These are phyloP conservation scores for Drosophila mercatorum DNA, from an alignment of 2,888 invertebrate species.

Conservation along the genomic window DNA sequence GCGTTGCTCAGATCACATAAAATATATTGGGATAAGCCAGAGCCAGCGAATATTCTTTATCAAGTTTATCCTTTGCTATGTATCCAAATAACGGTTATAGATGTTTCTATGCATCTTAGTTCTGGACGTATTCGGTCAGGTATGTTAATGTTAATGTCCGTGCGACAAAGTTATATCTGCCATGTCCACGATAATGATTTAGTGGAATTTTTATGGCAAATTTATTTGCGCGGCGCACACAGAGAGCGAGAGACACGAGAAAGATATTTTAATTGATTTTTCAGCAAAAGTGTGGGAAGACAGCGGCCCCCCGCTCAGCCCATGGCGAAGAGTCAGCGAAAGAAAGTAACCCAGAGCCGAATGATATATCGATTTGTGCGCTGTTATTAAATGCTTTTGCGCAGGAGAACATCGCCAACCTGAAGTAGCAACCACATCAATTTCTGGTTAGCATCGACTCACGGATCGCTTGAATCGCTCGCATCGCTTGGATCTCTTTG, in stretches of 20 bases:
- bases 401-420: conserved; percentile 59
- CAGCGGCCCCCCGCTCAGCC: conserved; percentile 16
- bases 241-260: conserved; percentile 38
- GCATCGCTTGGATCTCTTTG: conserved; percentile 46
- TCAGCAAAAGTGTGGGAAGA: conserved; percentile 74
- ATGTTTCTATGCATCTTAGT: conserved; percentile 42
- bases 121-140: conserved; percentile 38
- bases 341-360: conserved; percentile 71
- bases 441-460: conserved; percentile 68
- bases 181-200: conserved; percentile 64
- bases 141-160: conserved; percentile 73
- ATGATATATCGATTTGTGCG: conserved; percentile 78
- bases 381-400: conserved; percentile 78
- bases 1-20: neutral
- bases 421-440: conserved; percentile 75
- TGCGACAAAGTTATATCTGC: conserved; percentile 60
- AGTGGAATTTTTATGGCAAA: conserved; percentile 79
- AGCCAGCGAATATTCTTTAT: neutral
- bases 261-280: conserved; percentile 80
- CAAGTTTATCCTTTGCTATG: no score
- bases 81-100: conserved; percentile 38
- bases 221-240: conserved; percentile 60
- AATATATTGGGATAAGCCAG: neutral
- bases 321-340: conserved; percentile 21
- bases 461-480: conserved; percentile 47